A percentile compares a stretch with the other conserved stretches of the same genome.
Evolutionary conservation across 2,113 vertebrate genomes (phyloP).

Genomic region (Caloenas nicobarica): DNA sequence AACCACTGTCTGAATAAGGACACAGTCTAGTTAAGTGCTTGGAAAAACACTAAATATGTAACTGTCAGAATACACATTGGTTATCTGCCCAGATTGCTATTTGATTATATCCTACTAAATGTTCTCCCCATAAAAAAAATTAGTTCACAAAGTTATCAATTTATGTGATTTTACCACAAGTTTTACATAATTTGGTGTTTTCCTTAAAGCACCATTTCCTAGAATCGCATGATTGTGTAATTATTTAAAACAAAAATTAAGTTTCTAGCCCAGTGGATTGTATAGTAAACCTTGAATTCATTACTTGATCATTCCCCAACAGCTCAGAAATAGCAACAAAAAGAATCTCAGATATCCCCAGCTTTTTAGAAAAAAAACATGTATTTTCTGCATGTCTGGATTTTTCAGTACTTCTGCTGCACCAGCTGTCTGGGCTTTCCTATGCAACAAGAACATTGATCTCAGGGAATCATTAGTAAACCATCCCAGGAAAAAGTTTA

Average conservation of each 20-base stretch:
- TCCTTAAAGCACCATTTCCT: not conserved
- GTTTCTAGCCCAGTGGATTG: not conserved
- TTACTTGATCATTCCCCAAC: not conserved
- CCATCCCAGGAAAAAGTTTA: not conserved
- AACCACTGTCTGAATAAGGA: not conserved
- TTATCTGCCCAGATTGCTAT: not conserved
- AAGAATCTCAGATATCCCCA: not conserved
- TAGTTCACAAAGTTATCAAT: not conserved
- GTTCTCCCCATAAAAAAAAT: not conserved
- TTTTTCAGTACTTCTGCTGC: not conserved
- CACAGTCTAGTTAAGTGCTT: not conserved
- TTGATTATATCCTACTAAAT: not conserved
- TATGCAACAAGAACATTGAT: not conserved
- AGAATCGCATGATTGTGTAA: not conserved
- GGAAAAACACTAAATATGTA: not conserved
- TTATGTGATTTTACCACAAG: not conserved
- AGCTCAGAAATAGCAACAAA: not conserved
- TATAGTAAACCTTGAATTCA: not conserved
- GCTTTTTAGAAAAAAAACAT: not conserved
- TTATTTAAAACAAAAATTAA: not conserved
- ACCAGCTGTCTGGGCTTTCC: not conserved
- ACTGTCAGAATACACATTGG: not conserved
- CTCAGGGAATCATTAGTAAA: not conserved
- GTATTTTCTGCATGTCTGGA: not conserved
- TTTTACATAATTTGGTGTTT: not conserved